These are phyloP conservation scores for Myanophis thanlyinensis DNA, from an alignment of 2,113 vertebrate species.

Conservation along the genomic window DNA sequence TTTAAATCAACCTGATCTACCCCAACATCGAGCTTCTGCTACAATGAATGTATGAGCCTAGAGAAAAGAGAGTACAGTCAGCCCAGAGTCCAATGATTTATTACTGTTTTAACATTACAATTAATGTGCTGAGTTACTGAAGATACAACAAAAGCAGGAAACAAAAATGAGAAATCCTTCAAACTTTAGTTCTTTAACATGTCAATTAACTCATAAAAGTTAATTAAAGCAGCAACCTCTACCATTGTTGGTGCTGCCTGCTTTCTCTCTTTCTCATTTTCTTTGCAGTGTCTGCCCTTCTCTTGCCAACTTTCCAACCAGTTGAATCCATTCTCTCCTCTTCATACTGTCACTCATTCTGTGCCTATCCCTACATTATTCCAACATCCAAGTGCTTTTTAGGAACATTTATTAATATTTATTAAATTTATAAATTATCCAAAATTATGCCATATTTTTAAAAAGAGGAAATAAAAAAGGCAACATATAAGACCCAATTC, in stretches of 20 bases:
- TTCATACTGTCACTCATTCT: not conserved
- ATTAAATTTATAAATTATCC: not conserved
- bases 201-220: not conserved
- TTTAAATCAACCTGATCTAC: not conserved
- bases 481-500: not conserved
- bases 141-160: not conserved
- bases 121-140: not conserved
- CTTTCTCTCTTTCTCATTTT: not conserved
- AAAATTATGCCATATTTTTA: not conserved
- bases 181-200: not conserved
- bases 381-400: not conserved
- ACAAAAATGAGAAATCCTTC: not conserved
- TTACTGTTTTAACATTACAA: not conserved
- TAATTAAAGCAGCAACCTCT: not conserved
- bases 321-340: not conserved
- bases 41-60: not conserved
- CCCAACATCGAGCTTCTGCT: not conserved
- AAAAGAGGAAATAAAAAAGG: not conserved
- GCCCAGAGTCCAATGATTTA: not conserved
- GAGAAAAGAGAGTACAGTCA: not conserved
- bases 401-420: not conserved
- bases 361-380: not conserved
- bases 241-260: not conserved
- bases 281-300: not conserved
- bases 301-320: not conserved